Base-by-base conservation (phyloP, 2,888 invertebrate species). In the Drosophila rellima region DNA sequence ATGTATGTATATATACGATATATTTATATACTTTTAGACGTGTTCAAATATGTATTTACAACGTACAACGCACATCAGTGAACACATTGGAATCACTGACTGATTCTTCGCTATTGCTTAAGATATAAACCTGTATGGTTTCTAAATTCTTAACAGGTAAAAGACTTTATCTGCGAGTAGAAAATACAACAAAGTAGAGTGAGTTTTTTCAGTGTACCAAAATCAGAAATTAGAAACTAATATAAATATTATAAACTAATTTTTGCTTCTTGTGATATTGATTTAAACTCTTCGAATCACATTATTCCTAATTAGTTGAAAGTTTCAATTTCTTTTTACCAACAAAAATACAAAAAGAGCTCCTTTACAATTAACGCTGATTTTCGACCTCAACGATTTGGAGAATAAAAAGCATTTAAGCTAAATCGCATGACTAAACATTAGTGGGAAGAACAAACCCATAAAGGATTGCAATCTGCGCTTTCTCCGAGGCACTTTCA, bases 71-170 rank as follows among this genome's bases (percentile, higher is more conserved):
- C 2, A 40, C 5, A 40, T 17, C 40, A 40, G n/a, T 11, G 11
- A 31, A 31, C 17, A 18, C 29, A 47, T 47, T 29, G 47, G 31
- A 47, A 31, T 45, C 45, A 47, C 47, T 18, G 29, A 18, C 47
- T 31, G 18, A 48, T 20, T 33, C 18, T 7, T 2, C 18, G 5
- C 15, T 15, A 26, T 11, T 2, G 2, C 48, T 18, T 11, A 31
- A 17, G 31, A 33, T 20, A 48, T 18, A 48, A 33, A 20, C 18
- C 13, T 48, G 8, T 2, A n/a, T 18, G 31, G 13, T 8, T 20
- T 18, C 33, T 33, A 33, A 8, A 48, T 31, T 18, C 8, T 3
- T 33, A 48, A n/a, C 8, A n/a, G 48, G n/a, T 48, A 8, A 18
- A 33, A n/a, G 17, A 31, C 31, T 31, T 18, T 6, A 18, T 31